Evolutionary conservation across 92 coral and sea anemone genomes (phyloP).

Genomic region (Zoanthus sansibaricus): DNA sequence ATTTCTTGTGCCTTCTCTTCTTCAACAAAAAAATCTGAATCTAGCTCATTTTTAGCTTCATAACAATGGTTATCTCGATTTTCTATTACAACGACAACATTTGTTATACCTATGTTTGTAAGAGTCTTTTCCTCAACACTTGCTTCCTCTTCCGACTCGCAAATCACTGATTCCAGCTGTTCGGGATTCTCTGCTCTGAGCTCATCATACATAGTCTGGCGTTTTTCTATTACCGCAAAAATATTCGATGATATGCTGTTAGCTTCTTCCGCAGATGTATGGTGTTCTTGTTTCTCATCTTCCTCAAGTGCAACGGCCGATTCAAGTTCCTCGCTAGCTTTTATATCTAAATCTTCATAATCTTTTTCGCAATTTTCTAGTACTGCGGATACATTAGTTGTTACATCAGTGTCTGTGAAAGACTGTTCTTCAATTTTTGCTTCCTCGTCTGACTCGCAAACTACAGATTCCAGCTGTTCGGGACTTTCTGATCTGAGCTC

Average conservation of each 20-base stretch:
- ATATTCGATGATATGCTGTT: neutral
- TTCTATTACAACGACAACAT: neutral
- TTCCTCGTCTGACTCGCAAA: constrained; percentile 6
- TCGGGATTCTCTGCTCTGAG: constrained; percentile 39
- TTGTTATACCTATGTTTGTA: constrained; percentile 22
- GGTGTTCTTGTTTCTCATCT: neutral
- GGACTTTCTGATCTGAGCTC: neutral
- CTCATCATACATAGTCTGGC: neutral
- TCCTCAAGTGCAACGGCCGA: neutral
- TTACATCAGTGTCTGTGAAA: constrained; percentile 7
- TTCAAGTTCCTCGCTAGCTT: neutral
- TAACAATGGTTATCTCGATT: neutral
- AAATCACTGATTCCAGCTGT: constrained; percentile 29
- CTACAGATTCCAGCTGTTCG: constrained; percentile 4
- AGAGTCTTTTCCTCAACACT: constrained; percentile 30
- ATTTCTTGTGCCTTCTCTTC: neutral
- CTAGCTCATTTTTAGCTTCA: neutral
- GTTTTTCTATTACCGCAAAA: constrained; percentile 12
- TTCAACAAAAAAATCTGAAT: neutral
- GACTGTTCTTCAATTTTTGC: constrained; percentile 34
- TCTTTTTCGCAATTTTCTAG: neutral
- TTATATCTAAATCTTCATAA: neutral
- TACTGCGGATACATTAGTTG: neutral
- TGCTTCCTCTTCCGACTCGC: constrained; percentile 20
- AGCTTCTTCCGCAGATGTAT: neutral